Evolutionary conservation across 2,113 vertebrate species (phyloP).

Genomic region (Globicephala melas): DNA sequence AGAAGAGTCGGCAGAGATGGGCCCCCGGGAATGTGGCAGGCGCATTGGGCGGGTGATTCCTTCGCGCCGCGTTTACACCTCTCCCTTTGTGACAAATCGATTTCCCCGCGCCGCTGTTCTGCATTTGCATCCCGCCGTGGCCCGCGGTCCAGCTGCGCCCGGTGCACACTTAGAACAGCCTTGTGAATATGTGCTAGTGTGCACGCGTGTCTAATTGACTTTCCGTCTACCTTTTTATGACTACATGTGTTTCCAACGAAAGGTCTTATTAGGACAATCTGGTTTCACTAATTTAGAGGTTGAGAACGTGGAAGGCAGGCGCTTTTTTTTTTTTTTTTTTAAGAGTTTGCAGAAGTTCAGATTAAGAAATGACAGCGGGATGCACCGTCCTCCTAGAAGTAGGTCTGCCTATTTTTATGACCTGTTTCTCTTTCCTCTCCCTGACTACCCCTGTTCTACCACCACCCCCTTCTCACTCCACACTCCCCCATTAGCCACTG

Average conservation of each 20-base stretch:
- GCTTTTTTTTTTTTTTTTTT: not conserved
- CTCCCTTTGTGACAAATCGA: constrained; percentile 70
- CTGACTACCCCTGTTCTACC: not conserved
- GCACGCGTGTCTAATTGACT: constrained; percentile 78
- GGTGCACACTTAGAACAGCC: constrained; percentile 23
- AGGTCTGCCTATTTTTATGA: constrained; percentile 26
- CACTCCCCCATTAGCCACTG: not conserved
- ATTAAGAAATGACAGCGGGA: constrained; percentile 68
- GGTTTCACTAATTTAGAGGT: constrained; percentile 80
- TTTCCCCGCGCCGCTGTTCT: constrained; percentile 50
- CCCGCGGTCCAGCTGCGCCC: constrained; percentile 24
- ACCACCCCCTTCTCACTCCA: not conserved
- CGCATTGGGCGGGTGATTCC: not conserved
- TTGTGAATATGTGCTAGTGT: constrained; percentile 9
- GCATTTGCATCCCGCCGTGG: not conserved
- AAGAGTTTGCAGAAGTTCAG: constrained; percentile 62
- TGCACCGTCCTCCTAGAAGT: not conserved
- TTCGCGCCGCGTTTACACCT: constrained; percentile 33
- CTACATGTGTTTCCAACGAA: constrained; percentile 81
- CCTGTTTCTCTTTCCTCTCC: not conserved
- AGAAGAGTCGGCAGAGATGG: not conserved
- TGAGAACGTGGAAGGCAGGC: constrained; percentile 62
- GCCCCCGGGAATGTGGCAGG: not conserved
- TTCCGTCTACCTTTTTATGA: constrained; percentile 79
- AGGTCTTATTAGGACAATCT: constrained; percentile 80